Percentiles rank a stretch among this genome's conserved stretches.
phyloP scores from a whole-genome alignment of 2,113 vertebrate genomes.

The Rhadina sibilatrix region DNA sequence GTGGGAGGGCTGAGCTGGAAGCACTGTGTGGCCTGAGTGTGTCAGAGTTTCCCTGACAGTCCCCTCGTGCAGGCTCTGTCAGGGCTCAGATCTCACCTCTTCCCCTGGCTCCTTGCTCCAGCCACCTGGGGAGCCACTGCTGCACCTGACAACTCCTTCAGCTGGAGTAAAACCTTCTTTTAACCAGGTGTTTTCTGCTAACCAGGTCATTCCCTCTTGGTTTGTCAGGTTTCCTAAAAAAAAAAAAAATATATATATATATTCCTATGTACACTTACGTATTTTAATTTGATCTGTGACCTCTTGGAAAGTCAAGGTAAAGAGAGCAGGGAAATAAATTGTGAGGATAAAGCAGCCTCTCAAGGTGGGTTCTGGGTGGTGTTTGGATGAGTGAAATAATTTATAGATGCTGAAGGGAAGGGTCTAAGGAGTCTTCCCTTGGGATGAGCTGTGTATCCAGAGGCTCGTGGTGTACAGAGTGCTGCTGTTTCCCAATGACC shows the following conservation, averaged over 20 bases:
- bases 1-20: not conserved
- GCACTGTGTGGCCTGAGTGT: accelerated
- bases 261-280: accelerated
- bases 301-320: not conserved
- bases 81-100: not conserved
- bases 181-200: not conserved
- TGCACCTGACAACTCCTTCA: not conserved
- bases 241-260: not conserved
- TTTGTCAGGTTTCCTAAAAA: not conserved
- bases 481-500: not conserved
- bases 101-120: not conserved
- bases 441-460: not conserved
- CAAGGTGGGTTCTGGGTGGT: not conserved
- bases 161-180: not conserved
- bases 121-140: not conserved
- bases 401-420: not conserved
- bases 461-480: not conserved
- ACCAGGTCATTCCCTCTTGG: not conserved
- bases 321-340: not conserved
- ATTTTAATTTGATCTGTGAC: not conserved
- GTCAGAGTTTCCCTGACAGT: not conserved
- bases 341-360: not conserved
- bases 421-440: not conserved
- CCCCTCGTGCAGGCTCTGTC: not conserved
- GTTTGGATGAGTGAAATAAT: not conserved